Evolutionary conservation across 2,888 invertebrate species (phyloP), one percentile per base, ranked within the genome.

Genomic region (Heliconius charithonia): DNA sequence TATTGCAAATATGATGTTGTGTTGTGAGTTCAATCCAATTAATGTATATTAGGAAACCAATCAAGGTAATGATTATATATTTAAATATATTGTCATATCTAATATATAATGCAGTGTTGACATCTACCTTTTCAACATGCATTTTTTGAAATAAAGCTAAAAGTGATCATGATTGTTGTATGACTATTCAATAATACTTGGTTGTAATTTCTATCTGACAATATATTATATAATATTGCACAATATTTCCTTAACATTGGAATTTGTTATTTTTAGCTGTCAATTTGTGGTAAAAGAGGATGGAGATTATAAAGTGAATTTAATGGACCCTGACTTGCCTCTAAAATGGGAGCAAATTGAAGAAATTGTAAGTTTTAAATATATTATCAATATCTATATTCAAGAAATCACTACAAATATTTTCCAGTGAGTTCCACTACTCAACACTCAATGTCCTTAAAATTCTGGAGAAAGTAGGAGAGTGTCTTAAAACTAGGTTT

Each of bases 261-360:
- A 66, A 66, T 16, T 51, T 66, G 65, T 75, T 79, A 78, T 78
- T 89, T 90, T 79, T 86, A 98, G 98, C 94, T 99, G 99, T 92
- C 99, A 99, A 94, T 99, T 99, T 96, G 97, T 99, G 88, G 98
- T 99, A 82, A 97, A 97, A 88, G 96, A 96, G 84, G 96, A 96
- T 88, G 97, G 97, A 75, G 97, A 98, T 91, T 98, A 98, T 90
- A 95, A 96, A 84, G 95, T 96, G 29, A 97, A 98, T 89, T 92
- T 97, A 86, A 95, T 96, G 84, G 97, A 98, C 92, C 98, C 99
- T 56, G 99, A 99, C 94, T 95, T 96, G 73, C 96, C 99, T 76
- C 97, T 99, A 74, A 97, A 98, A 89, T 99, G 99, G 99, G 96
- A 97, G 86, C 95, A 97, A 83, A 97, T 99, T 87, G 98, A 99